phyloP scores from a whole-genome alignment of 2,797 vertebrate species.

The Myotis pilosus region DNA sequence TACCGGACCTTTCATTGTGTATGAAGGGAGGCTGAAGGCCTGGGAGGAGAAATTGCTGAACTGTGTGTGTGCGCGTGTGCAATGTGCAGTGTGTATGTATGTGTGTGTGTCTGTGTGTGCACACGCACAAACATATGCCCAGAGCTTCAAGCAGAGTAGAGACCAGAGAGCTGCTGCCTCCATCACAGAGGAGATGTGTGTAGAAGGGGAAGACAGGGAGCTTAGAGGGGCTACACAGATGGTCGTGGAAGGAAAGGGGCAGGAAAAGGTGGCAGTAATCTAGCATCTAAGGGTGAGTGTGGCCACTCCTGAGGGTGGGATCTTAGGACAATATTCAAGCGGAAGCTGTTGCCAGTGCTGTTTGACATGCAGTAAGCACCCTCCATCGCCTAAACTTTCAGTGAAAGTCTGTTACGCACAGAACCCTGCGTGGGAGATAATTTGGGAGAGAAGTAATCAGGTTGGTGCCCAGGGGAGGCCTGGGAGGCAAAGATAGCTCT shows the following conservation, averaged over 20 bases:
- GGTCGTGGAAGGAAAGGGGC: neutral
- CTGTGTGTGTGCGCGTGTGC: neutral
- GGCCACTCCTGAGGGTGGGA: neutral
- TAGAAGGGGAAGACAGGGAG: neutral
- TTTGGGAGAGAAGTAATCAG: neutral
- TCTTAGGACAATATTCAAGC: neutral
- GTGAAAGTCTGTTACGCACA: neutral
- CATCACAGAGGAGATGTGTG: neutral
- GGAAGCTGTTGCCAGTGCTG: neutral
- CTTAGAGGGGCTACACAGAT: neutral
- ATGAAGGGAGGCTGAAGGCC: neutral
- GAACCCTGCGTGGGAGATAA: neutral
- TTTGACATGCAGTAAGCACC: neutral
- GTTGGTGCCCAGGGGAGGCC: neutral
- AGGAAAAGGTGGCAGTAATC: neutral
- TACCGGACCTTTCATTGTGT: neutral
- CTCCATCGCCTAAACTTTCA: neutral
- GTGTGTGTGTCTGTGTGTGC: neutral
- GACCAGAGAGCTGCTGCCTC: neutral
- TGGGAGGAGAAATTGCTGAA: neutral
- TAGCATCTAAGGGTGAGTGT: neutral
- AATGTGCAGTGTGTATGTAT: too few relatives aligned
- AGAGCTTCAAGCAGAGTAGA: neutral
- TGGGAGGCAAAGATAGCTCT: neutral
- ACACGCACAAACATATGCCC: rapidly evolving